Conservation (phyloP, 2,888 invertebrate genomes). For the Caenorhabditis sinica region DNA sequence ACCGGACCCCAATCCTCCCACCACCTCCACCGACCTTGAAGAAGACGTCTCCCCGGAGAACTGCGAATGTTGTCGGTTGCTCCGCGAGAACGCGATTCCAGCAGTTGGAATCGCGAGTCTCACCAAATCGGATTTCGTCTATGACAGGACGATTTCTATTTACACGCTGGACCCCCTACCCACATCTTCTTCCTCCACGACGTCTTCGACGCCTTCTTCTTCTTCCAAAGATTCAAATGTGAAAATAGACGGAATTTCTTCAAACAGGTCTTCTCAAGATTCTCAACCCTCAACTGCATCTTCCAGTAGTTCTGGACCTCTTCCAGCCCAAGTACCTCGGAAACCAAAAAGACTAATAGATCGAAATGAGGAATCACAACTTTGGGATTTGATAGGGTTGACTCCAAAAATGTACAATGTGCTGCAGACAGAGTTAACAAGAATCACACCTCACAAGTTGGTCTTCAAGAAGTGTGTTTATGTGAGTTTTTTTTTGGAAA, state of each 20-base stretch:
- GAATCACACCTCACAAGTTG: not conserved
- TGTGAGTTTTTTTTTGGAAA: constrained; percentile 29
- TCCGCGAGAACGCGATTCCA: constrained; percentile 26
- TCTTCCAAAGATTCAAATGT: no score
- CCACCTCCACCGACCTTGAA: not conserved
- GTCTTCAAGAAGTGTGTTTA: constrained; percentile 43
- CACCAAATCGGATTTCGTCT: constrained; percentile 30
- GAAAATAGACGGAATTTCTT: not conserved
- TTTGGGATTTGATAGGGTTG: constrained; percentile 50
- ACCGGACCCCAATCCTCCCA: not conserved
- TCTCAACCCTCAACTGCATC: not conserved
- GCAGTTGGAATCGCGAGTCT: constrained; percentile 22
- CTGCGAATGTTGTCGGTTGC: constrained; percentile 36
- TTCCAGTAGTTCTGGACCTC: not conserved
- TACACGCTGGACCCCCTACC: constrained; percentile 9
- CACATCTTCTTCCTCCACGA: not conserved
- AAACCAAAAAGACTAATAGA: constrained; percentile 22
- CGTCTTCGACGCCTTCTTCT: not conserved
- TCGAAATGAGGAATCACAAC: constrained; percentile 42
- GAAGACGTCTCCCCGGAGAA: not conserved
- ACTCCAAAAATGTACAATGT: constrained; percentile 33
- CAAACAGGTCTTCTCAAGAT: not conserved
- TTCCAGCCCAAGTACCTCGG: not conserved
- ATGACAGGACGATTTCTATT: constrained; percentile 27
- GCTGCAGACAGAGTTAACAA: constrained; percentile 6